Percentiles rank a stretch among this genome's conserved stretches.
These are phyloP conservation scores for Gymnoscopelus microlampas DNA, from an alignment of 2,797 vertebrate genomes.

Conservation along the genomic window DNA sequence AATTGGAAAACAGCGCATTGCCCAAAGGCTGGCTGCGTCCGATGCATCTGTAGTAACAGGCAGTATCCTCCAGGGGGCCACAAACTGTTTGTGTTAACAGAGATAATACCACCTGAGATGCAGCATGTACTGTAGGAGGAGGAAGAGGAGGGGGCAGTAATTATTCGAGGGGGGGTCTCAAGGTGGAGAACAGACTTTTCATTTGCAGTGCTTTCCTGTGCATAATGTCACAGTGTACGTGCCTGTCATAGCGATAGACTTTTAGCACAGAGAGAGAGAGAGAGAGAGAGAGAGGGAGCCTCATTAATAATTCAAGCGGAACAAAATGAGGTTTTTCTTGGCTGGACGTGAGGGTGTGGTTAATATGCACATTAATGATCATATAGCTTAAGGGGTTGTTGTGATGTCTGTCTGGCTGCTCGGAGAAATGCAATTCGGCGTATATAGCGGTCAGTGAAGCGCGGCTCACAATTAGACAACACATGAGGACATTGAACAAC, in stretches of 20 bases:
- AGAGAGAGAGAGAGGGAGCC: neutral
- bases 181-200: neutral
- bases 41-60: slow-evolving; percentile 4
- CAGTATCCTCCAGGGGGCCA: neutral
- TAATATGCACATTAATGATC: slow-evolving; percentile 5
- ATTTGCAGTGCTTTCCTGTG: neutral
- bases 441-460: slow-evolving; percentile 17
- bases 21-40: no score
- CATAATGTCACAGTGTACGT: neutral
- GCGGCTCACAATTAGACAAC: slow-evolving; percentile 21
- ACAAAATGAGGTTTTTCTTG: neutral
- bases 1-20: no score
- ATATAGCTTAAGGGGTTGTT: neutral
- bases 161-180: neutral
- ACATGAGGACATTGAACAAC: slow-evolving; percentile 24
- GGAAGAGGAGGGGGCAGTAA: slow-evolving; percentile 1
- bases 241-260: neutral
- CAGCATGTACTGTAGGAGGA: neutral
- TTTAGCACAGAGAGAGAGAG: neutral
- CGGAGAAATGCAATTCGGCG: neutral
- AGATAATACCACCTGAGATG: slow-evolving; percentile 1
- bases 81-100: slow-evolving; percentile 20
- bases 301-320: neutral
- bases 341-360: neutral
- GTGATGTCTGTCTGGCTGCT: neutral